Evolutionary conservation across 2,113 vertebrate genomes (phyloP).

Genomic region (Eretmochelys imbricata): DNA sequence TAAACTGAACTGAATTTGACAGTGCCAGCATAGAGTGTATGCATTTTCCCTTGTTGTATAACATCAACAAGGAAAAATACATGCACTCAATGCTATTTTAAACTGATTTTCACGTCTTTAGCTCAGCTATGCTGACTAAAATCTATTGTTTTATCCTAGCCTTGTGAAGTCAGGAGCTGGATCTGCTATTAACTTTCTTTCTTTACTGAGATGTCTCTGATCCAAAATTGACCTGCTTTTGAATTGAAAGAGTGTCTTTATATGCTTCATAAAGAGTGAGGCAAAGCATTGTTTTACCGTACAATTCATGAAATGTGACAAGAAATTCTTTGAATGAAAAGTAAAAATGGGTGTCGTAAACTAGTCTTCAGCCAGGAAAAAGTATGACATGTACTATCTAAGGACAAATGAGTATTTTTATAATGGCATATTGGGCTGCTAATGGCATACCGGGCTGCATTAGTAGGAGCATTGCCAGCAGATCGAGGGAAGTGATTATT

Average conservation of each 20-base stretch:
- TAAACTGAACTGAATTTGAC: not conserved
- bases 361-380: not conserved
- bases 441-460: no score
- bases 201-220: conserved; percentile 19
- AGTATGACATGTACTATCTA: not conserved
- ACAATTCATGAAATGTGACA: not conserved
- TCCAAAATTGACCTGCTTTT: not conserved
- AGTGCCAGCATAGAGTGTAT: not conserved
- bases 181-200: not conserved
- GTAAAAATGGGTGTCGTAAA: not conserved
- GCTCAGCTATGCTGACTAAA: not conserved
- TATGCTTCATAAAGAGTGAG: not conserved
- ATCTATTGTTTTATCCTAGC: not conserved
- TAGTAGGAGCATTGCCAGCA: no score
- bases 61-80: not conserved
- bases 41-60: no score
- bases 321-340: not conserved
- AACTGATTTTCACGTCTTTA: not conserved
- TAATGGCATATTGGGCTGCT: no score
- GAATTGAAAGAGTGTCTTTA: conserved; percentile 12
- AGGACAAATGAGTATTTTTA: not conserved
- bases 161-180: not conserved
- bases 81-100: not conserved
- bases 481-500: no score
- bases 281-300: not conserved